Percentiles rank a stretch among this genome's conserved stretches.
Conservation (phyloP, 92 coral and sea anemone genomes). For the Pocillopora grandis region DNA sequence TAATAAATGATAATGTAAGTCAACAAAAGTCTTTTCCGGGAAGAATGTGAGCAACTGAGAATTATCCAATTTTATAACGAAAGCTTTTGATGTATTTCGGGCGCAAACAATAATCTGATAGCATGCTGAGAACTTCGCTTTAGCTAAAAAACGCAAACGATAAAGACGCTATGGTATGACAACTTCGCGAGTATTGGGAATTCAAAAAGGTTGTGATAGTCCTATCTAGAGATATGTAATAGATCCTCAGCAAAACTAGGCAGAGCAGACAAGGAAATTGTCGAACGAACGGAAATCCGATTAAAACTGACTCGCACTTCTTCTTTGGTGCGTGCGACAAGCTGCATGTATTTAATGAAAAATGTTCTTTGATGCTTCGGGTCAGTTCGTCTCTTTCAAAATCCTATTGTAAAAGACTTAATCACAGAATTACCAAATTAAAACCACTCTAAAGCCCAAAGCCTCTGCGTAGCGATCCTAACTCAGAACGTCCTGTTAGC, state of each 20-base stretch:
- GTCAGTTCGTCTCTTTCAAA: neutral
- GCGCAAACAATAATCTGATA: conserved; percentile 32
- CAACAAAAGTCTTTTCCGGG: neutral
- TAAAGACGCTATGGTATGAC: conserved; percentile 3
- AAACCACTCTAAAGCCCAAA: neutral
- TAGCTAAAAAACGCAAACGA: neutral
- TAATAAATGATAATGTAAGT: neutral
- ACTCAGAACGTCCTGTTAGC: neutral
- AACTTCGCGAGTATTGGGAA: neutral
- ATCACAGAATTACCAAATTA: neutral
- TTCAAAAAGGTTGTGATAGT: neutral
- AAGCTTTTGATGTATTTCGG: neutral
- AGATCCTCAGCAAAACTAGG: conserved; percentile 6
- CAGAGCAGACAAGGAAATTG: conserved; percentile 15
- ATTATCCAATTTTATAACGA: neutral
- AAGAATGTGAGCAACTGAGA: neutral
- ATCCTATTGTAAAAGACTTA: neutral
- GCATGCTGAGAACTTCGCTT: conserved; percentile 33
- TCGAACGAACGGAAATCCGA: conserved; percentile 39
- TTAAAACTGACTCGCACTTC: conserved; percentile 26
- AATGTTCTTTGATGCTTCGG: neutral
- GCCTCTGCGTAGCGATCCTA: neutral
- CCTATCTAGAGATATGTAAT: neutral
- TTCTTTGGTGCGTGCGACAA: conserved; percentile 6
- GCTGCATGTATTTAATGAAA: conserved; percentile 32